Evolutionary conservation across 2,888 invertebrate genomes (phyloP).

Genomic region (Tupiocoris notatus): DNA sequence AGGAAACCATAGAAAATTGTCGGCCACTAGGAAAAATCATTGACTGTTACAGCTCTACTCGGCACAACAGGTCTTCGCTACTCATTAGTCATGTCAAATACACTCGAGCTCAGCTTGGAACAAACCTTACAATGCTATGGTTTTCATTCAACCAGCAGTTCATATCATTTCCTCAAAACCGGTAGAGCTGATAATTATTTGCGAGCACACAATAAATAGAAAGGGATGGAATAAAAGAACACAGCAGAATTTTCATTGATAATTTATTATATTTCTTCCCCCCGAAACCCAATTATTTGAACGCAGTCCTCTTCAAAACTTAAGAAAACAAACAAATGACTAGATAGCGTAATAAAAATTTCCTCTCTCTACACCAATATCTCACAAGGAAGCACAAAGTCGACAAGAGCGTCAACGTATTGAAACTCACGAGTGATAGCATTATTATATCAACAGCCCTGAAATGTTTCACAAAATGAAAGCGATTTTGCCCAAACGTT

Average conservation of each 20-base stretch:
- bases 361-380: background rate
- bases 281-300: background rate
- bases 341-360: constrained; percentile 21
- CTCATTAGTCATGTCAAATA: no score
- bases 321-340: constrained; percentile 30
- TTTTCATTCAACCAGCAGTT: no score
- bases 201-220: no score
- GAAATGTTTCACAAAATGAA: background rate
- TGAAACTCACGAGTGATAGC: background rate
- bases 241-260: background rate
- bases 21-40: no score
- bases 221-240: no score
- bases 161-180: no score
- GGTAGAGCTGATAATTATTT: no score
- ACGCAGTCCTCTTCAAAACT: constrained; percentile 6
- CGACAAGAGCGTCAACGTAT: constrained; percentile 7
- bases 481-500: background rate
- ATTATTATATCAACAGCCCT: constrained; percentile 11
- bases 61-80: no score
- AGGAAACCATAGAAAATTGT: no score
- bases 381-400: constrained; percentile 15
- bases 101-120: no score
- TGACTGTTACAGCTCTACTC: no score
- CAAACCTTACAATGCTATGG: no score
- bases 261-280: constrained; percentile 22